Conservation (phyloP, 2,113 vertebrate genomes). For the Gymnarchus niloticus region DNA sequence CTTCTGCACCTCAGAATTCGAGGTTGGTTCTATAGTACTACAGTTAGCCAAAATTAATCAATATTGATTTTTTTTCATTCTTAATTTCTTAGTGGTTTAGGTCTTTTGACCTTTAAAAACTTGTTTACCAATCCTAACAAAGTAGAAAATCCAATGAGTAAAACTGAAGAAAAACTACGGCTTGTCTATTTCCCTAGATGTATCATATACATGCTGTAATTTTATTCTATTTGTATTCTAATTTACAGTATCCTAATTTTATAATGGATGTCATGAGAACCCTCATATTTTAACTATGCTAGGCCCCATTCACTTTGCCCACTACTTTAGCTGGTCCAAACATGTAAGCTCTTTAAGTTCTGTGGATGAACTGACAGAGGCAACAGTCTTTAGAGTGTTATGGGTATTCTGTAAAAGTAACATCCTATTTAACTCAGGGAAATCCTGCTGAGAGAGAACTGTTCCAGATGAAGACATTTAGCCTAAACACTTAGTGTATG, state of each 20-base stretch:
- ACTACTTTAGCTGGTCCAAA: constrained; percentile 30
- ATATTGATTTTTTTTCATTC: neutral
- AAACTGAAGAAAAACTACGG: no score
- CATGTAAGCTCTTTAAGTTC: constrained; percentile 33
- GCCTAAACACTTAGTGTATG: constrained; percentile 28
- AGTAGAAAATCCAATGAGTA: no score
- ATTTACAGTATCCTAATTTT: no score
- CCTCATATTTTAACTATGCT: constrained; percentile 17
- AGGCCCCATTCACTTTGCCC: constrained; percentile 30
- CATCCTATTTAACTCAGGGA: constrained; percentile 40
- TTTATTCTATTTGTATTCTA: neutral
- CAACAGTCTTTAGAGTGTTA: constrained; percentile 39
- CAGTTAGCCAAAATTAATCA: neutral
- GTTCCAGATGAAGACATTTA: constrained; percentile 58
- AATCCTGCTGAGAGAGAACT: constrained; percentile 38
- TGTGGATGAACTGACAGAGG: constrained; percentile 42
- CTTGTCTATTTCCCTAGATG: no score
- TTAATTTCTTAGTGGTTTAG: no score
- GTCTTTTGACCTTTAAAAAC: no score
- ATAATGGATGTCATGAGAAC: no score
- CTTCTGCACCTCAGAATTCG: neutral
- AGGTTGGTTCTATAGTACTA: neutral
- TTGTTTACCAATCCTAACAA: no score
- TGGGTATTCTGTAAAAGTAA: constrained; percentile 37
- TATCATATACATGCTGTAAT: neutral